phyloP scores from a whole-genome alignment of 2,797 vertebrate genomes.

The Phrynocephalus vlangalii region DNA sequence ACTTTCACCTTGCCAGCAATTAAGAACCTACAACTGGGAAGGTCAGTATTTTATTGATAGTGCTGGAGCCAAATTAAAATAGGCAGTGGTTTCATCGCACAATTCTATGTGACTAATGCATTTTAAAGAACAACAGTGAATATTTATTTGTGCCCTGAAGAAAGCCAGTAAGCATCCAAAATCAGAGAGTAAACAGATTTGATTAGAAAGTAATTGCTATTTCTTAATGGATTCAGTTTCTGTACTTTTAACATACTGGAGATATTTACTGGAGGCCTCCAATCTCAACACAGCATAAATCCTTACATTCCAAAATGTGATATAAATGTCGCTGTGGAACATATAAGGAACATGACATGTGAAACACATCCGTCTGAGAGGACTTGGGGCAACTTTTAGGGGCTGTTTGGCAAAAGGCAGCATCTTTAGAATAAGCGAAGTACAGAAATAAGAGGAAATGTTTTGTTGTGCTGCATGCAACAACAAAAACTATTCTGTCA shows the following conservation, averaged over 20 bases:
- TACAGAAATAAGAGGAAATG: neutral
- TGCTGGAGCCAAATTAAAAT: neutral
- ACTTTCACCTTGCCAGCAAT: neutral
- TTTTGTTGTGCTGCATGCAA: neutral
- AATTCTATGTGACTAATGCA: neutral
- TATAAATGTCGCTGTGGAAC: neutral
- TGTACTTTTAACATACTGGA: slow-evolving; percentile 53
- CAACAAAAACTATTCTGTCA: too few species aligned
- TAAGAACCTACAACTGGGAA: neutral
- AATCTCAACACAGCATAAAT: neutral
- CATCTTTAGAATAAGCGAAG: neutral
- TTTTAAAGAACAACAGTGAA: slow-evolving; percentile 44
- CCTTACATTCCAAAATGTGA: neutral
- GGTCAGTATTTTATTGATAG: neutral
- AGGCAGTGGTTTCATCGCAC: neutral
- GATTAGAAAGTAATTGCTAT: slow-evolving; percentile 22
- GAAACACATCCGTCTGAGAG: neutral
- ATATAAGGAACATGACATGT: neutral
- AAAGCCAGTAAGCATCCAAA: slow-evolving; percentile 30
- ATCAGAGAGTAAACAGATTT: slow-evolving; percentile 46
- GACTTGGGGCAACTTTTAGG: neutral
- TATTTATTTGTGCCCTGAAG: slow-evolving; percentile 41
- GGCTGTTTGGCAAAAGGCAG: neutral
- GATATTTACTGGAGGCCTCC: slow-evolving; percentile 54
- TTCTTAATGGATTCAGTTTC: slow-evolving; percentile 56